Base-by-base conservation (phyloP, 1,140 invertebrate genomes). In the Zaprionus davidi region DNA sequence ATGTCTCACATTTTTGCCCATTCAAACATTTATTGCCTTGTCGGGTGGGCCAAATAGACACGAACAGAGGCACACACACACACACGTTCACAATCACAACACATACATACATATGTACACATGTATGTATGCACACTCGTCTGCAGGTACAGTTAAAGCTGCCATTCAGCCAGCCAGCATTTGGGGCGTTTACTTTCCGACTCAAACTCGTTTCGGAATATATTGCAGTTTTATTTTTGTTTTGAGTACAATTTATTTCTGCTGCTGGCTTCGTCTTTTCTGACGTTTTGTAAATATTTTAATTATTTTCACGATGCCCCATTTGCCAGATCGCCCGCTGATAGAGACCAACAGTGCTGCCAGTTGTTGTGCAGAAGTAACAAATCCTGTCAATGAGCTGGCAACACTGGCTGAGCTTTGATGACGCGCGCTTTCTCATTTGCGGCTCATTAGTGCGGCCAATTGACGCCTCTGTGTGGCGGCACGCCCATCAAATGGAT, bases 211-310 rank as follows among this genome's bases (percentile, higher is more conserved):
- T 84, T 84, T 71, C 68, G 73, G 20, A 85, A 85, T 75, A 63
- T 66, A 49, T 24, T 51, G 63, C 71, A 75, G 57, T 85, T 70
- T 17, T 57, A 49, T 64, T 57, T 26, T 49, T 17, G 31, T 73
- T 81, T 66, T 46, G 24, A 31, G 15, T 53, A 13, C 51, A 1
- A 34, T 38, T 60, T 31, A 20, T 41, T 65, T 69, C 63, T 60
- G 44, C 34, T 28, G 22, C 59, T 53, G 49, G 17, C 31, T 34
- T 66, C 58, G 65, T 15, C 65, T 55, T 49, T 70, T 70, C 46
- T 70, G 62, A 64, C 82, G 73, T 76, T 79, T 79, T 71, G 76
- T 78, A 83, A 87, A 87, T 87, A 83, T 88, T 87, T 87, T 81
- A 80, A 88, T 87, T 81, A 81, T 75, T 77, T 75, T 69, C 60